Evolutionary conservation across 2,797 vertebrate species (phyloP), one percentile per base, ranked within the genome.

Genomic region (Anomalospiza imberbis): DNA sequence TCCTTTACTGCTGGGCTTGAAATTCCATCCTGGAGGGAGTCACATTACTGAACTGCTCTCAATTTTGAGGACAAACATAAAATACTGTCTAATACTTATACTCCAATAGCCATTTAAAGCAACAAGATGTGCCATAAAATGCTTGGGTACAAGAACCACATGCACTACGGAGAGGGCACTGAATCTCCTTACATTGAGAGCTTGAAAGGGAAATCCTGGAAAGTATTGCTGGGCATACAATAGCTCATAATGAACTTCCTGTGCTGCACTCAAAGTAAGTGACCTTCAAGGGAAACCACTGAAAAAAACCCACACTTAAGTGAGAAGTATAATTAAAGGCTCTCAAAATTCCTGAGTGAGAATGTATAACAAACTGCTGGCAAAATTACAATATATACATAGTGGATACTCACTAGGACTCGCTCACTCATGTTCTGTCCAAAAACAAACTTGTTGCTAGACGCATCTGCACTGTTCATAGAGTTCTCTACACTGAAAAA

Each of bases 351-450:
- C 36, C 78, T 1, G 3, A 61, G 42, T 18, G 60, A 74, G 50
- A 80, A 57, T n/a, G 54, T 1, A 0, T 25, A 78, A 61, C 3
- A 13, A 71, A 19, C n/a, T 47, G 11, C 57, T 85, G 11, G 2
- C 58, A 82, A 31, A 51, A 44, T 40, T 7, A 50, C 25, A 51
- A 20, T 15, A 44, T 17, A 36, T 2, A 12, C 6, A 4, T 5
- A 31, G 26, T 4, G 44, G 66, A 54, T 79, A 98, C 99, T 99
- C 97, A 99, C 99, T 98, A 99, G 96, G 80, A 99, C 99, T 80
- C 99, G 98, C 88, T 99, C 99, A 14, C 99, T 99, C 99, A 99
- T 99, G 96, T 99, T 99, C 98, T 99, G 99, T 81, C 99, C 99
- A 96, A 99, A 99, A 61, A 99, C 98, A 97, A 99, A 99, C 87